A percentile compares a stretch with the other conserved stretches of the same genome.
Conservation (phyloP, 2,113 vertebrate genomes). For the Paratilapia polleni region DNA sequence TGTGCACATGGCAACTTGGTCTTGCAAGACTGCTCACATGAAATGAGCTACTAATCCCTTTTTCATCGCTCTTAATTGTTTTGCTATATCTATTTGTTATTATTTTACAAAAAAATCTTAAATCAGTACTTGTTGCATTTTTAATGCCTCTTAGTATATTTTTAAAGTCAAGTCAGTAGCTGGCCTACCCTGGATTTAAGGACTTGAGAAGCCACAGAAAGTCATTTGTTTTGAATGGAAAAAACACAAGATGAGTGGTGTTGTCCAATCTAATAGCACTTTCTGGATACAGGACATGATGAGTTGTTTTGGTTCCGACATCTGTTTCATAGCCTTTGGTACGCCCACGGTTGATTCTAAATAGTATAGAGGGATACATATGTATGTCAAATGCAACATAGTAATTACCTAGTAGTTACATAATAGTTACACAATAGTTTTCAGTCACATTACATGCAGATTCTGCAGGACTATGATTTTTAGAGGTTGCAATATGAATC, state of each 20-base stretch:
- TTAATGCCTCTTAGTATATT: no score
- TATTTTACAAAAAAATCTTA: no score
- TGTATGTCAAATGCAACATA: neutral
- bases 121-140: no score
- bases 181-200: slow-evolving; percentile 33
- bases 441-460: neutral
- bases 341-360: neutral
- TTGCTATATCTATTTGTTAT: no score
- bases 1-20: no score
- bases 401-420: neutral
- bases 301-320: slow-evolving; percentile 51
- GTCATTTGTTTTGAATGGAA: slow-evolving; percentile 53
- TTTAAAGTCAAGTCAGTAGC: neutral
- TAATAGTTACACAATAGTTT: no score
- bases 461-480: neutral
- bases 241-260: slow-evolving; percentile 48
- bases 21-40: no score
- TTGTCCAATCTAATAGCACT: slow-evolving; percentile 42
- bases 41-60: no score
- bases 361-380: neutral
- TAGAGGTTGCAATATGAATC: neutral
- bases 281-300: slow-evolving; percentile 46
- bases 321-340: slow-evolving; percentile 37
- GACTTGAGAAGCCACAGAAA: slow-evolving; percentile 38
- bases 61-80: no score